Base-by-base conservation (phyloP, 1,140 invertebrate species). In the Meloidogyne exigua region DNA sequence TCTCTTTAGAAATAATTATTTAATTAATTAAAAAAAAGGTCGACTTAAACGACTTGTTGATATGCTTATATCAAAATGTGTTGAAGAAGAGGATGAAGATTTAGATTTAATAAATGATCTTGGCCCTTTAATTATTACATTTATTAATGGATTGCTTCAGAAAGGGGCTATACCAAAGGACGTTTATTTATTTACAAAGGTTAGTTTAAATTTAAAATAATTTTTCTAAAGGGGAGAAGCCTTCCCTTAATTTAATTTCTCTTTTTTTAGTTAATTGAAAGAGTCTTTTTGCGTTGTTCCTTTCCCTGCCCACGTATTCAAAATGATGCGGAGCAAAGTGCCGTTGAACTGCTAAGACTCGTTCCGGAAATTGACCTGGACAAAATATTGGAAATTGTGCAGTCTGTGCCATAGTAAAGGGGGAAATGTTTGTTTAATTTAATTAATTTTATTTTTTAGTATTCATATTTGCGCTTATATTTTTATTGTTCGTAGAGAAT, bases 391-490 rank as follows among this genome's bases (percentile, higher is more conserved):
- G 25, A 77, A 65, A 15, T 68, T 15, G 82, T 73, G 21, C 79
- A 67, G 15, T 18, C 18, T 44, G 23, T 66, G 36, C 80, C 82
- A 64, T 72, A 83, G 76, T 83, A 81, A 67, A 25, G 13, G 13
- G 18, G 7, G 49, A 42, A 18, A 36, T 68, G 78, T 39, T 44
- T 26, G n/a, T 76, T 44, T 57, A 21, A 11, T 2, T 32, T n/a
- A 25, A 23, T n/a, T 65, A 71, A 42, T 3, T 79, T 23, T 21
- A 26, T 23, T 23, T 75, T 83, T 78, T 42, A 84, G 82, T 32
- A 39, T 79, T 36, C 70, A 76, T 26, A 75, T 84, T 49, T 85
- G 82, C 57, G 72, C 79, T 23, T 85, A 80, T 63, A 83, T 84
- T 28, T 84, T 83, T 65, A 75, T 64, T 28, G 13, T 57, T 21